Conservation (phyloP, 2,888 invertebrate species). For the Aproaerema taeniolella region DNA sequence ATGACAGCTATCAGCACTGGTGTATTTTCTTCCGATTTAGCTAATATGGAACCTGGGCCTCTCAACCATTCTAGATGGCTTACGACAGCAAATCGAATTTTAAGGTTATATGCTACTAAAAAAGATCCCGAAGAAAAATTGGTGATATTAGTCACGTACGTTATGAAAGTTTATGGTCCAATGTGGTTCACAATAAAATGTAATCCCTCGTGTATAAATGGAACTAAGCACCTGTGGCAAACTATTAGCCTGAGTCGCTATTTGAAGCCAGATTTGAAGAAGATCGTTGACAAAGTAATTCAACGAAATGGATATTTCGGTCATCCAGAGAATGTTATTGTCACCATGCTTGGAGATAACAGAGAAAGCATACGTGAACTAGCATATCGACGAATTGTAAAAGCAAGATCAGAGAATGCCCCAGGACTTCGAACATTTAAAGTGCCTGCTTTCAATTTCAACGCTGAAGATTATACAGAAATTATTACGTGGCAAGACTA, state of each 20-base stretch:
- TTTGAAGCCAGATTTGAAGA: background rate
- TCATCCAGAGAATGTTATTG: conserved; percentile 1
- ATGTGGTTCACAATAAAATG: too few species aligned
- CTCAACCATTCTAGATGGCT: conserved; percentile 22
- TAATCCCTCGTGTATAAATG: conserved; percentile 27
- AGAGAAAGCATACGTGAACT: conserved; percentile 21
- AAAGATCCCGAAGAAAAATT: too few species aligned
- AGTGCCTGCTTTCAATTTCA: conserved; percentile 9
- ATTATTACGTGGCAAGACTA: conserved; percentile 10
- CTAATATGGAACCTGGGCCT: conserved; percentile 22
- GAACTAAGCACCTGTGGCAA: conserved; percentile 22
- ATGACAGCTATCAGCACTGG: too few species aligned
- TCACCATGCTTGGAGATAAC: conserved; percentile 2
- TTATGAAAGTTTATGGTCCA: too few species aligned
- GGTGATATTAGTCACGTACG: too few species aligned
- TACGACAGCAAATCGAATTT: conserved; percentile 21
- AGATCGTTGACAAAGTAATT: background rate
- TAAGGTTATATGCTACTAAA: conserved; percentile 15
- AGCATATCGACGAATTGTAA: conserved; percentile 23
- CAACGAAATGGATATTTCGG: conserved; percentile 5
- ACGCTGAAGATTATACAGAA: conserved; percentile 10
- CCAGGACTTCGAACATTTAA: conserved; percentile 1
- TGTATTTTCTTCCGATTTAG: too few species aligned
- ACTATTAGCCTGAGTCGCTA: background rate
- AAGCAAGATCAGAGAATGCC: too few species aligned